Conservation (phyloP, 1,140 invertebrate genomes). For the Samia ricini region DNA sequence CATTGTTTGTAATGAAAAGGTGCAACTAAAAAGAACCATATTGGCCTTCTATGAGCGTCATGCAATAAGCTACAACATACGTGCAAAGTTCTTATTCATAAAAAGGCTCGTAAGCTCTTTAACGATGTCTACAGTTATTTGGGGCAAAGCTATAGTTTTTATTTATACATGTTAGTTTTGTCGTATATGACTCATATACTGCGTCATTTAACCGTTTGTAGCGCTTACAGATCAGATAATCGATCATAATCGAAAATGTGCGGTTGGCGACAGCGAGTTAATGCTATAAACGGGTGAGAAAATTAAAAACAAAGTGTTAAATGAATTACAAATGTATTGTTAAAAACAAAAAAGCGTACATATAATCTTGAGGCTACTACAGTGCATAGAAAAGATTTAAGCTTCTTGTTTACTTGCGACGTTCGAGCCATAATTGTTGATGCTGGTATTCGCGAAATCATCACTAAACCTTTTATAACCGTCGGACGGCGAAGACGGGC, state of each 20-base stretch:
- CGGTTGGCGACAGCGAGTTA: conserved; percentile 26
- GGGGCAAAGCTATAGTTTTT: conserved; percentile 54
- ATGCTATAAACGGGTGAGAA: conserved; percentile 35
- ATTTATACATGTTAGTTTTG: conserved; percentile 50
- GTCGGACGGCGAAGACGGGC: conserved; percentile 76
- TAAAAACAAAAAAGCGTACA: conserved; percentile 67
- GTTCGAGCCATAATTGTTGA: conserved; percentile 79
- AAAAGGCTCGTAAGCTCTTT: conserved; percentile 15
- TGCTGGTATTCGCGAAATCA: conserved; percentile 76
- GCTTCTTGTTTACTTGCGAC: conserved; percentile 74
- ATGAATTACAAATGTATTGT: conserved; percentile 68
- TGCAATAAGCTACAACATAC: not conserved
- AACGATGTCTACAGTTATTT: conserved; percentile 40
- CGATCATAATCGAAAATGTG: conserved; percentile 35
- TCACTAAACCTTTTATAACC: conserved; percentile 79
- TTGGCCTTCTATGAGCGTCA: not conserved
- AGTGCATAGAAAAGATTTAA: conserved; percentile 66
- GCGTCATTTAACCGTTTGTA: conserved; percentile 46
- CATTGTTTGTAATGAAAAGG: not conserved
- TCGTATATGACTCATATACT: conserved; percentile 51
- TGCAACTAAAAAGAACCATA: not conserved
- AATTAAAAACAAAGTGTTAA: conserved; percentile 69
- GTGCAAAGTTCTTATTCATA: not conserved
- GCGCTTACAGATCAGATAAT: conserved; percentile 34
- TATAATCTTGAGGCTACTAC: conserved; percentile 60